Percentiles rank a stretch among this genome's conserved stretches.
Evolutionary conservation across 2,113 vertebrate species (phyloP).

Genomic region (Carassius gibelio): DNA sequence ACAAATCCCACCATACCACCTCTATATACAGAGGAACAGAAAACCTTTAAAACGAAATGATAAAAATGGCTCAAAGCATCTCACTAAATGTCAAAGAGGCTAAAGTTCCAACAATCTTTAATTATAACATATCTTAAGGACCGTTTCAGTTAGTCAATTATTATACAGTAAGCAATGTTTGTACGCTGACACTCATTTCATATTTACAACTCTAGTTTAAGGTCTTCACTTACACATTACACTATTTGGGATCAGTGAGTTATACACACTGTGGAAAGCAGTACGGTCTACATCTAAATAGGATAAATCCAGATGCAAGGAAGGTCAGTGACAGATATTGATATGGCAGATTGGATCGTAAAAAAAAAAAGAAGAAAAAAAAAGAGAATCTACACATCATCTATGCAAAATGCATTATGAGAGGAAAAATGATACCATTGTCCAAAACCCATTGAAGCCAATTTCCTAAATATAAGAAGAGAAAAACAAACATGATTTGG

Average conservation of each 20-base stretch:
- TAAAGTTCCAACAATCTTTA: conserved; percentile 48
- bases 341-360: conserved; percentile 22
- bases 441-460: neutral
- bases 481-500: neutral
- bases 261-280: conserved; percentile 31
- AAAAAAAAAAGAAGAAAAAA: neutral
- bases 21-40: neutral
- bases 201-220: conserved; percentile 54
- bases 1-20: neutral
- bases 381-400: neutral
- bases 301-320: conserved; percentile 20
- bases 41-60: neutral
- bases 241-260: conserved; percentile 40
- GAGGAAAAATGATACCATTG: neutral
- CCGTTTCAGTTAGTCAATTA: conserved; percentile 51
- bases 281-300: conserved; percentile 37
- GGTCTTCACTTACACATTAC: conserved; percentile 33
- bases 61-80: neutral
- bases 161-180: conserved; percentile 52
- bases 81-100: neutral
- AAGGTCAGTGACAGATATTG: conserved; percentile 2
- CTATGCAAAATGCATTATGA: too few relatives aligned
- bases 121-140: conserved; percentile 57
- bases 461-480: neutral
- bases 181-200: conserved; percentile 42